A percentile compares a stretch with the other conserved stretches of the same genome.
Conservation (phyloP, 2,888 invertebrate species). For the Cerastis leucographa region DNA sequence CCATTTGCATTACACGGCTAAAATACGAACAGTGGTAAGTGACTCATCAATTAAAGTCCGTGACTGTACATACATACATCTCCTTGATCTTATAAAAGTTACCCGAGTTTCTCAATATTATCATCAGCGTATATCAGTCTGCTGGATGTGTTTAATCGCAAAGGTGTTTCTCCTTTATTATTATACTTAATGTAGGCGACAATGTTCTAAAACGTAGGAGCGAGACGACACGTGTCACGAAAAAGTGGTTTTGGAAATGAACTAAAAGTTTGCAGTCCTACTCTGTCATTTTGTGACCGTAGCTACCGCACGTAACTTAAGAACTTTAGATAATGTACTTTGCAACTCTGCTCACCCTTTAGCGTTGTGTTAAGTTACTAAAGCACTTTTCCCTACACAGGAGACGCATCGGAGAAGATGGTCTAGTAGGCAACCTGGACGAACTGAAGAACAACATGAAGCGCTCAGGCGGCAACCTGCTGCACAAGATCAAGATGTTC, state of each 20-base stretch:
- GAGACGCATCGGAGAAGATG: slow-evolving; percentile 83
- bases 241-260: background rate
- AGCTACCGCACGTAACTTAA: background rate
- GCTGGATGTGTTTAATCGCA: background rate
- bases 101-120: background rate
- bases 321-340: background rate
- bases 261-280: background rate
- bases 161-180: background rate
- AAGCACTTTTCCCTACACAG: slow-evolving; percentile 60
- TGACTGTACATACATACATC: no score
- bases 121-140: background rate
- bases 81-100: background rate
- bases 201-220: background rate
- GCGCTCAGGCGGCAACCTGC: slow-evolving; percentile 86
- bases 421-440: slow-evolving; percentile 83
- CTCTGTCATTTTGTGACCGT: background rate
- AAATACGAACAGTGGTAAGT: no score
- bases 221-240: background rate
- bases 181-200: background rate
- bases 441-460: slow-evolving; percentile 89
- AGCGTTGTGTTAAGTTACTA: background rate
- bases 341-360: background rate
- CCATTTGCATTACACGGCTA: no score
- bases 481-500: slow-evolving; percentile 89
- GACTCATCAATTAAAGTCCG: no score